Percentiles rank a stretch among this genome's conserved stretches.
phyloP scores from a whole-genome alignment of 1,140 invertebrate species.

The Carposina sasakii region DNA sequence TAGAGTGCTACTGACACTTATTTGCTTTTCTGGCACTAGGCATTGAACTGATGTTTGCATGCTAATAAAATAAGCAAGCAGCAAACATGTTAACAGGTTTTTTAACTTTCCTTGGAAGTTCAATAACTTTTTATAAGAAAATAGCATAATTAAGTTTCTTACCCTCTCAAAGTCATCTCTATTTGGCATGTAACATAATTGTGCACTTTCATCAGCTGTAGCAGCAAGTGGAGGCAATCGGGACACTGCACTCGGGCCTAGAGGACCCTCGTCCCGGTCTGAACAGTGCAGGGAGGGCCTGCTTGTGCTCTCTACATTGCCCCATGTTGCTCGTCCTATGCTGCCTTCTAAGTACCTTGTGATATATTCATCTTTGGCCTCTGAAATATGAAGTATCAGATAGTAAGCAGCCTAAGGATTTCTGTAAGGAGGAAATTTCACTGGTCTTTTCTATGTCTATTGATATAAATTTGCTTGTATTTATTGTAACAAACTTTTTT shows the following conservation, averaged over 20 bases:
- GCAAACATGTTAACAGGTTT: too few species aligned
- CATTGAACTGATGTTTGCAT: too few species aligned
- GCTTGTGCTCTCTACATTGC: constrained; percentile 77
- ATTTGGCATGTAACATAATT: constrained; percentile 96
- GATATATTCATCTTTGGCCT: constrained; percentile 94
- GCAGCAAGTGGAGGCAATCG: constrained; percentile 86
- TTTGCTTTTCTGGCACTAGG: too few species aligned
- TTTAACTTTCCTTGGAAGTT: too few species aligned
- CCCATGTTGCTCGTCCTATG: constrained; percentile 90
- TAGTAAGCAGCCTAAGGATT: too few species aligned
- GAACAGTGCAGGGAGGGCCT: constrained; percentile 83
- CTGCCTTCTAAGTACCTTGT: constrained; percentile 91
- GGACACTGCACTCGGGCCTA: constrained; percentile 82
- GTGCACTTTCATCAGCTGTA: constrained; percentile 85
- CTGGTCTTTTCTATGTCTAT: too few species aligned
- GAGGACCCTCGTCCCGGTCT: constrained; percentile 83
- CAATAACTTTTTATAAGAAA: neutral
- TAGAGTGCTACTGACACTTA: too few species aligned
- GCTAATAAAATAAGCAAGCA: too few species aligned
- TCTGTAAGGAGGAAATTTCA: too few species aligned
- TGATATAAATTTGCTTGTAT: too few species aligned
- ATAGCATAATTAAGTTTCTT: constrained; percentile 22
- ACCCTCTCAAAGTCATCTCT: constrained; percentile 96
- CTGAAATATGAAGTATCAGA: constrained; percentile 68
- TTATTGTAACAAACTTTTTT: too few species aligned